These are phyloP conservation scores for Morinoia aosen DNA, from an alignment of 2,888 invertebrate genomes.

Conservation along the genomic window DNA sequence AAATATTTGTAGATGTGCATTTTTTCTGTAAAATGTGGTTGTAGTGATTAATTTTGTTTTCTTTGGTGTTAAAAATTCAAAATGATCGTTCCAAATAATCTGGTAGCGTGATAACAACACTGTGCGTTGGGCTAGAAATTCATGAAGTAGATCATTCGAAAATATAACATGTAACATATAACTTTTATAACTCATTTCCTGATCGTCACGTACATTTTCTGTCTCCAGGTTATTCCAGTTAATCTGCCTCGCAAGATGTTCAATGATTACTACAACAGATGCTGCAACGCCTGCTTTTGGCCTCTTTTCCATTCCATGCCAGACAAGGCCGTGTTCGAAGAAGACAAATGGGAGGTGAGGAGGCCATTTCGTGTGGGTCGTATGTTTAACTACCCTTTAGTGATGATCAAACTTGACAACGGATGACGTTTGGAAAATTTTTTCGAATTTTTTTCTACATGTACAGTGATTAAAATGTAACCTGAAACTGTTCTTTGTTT, in stretches of 20 bases:
- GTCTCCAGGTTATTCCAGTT: conserved; percentile 70
- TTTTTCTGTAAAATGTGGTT: no score
- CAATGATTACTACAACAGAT: conserved; percentile 72
- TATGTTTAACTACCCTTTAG: background rate
- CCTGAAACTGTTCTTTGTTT: conserved; percentile 30
- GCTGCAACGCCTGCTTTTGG: conserved; percentile 73
- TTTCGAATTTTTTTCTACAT: background rate
- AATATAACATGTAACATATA: background rate
- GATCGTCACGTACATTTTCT: background rate
- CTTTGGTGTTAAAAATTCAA: no score
- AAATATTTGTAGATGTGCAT: no score
- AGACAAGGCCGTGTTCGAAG: conserved; percentile 71
- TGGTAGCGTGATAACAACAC: no score
- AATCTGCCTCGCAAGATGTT: conserved; percentile 70
- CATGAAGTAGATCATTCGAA: background rate
- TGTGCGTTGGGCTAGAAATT: background rate
- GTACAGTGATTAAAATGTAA: background rate
- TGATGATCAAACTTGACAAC: background rate
- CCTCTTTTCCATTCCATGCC: conserved; percentile 73
- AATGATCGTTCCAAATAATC: no score
- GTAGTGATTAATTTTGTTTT: no score
- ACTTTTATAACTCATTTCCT: background rate
- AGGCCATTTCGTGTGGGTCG: background rate
- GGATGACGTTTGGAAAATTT: no score
- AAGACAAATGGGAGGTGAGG: conserved; percentile 71